phyloP scores from a whole-genome alignment of 2,113 vertebrate species.

The Axis porcinus region DNA sequence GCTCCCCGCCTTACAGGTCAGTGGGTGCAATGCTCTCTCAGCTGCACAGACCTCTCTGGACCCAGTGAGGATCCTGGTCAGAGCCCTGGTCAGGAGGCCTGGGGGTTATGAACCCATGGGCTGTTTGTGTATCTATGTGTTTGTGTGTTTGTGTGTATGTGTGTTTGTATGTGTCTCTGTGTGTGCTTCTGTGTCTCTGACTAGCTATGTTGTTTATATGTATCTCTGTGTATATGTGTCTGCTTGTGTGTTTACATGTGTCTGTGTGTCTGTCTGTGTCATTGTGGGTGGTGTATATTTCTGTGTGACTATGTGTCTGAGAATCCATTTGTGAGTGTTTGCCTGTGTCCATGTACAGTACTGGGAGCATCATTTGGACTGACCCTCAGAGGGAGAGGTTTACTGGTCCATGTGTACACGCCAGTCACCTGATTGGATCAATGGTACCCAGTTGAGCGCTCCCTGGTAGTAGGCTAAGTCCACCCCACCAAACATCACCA shows the following conservation, averaged over 20 bases:
- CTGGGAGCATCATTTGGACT: accelerated
- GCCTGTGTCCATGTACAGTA: accelerated
- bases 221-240: background rate
- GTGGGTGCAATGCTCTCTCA: background rate
- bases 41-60: accelerated
- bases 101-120: background rate
- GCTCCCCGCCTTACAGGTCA: background rate
- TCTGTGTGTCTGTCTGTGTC: background rate
- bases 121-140: background rate
- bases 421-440: constrained; percentile 37
- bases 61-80: background rate
- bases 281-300: background rate
- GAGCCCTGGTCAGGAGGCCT: background rate
- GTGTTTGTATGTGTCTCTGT: background rate
- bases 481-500: background rate
- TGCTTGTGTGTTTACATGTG: background rate
- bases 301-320: background rate
- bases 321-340: too few relatives aligned
- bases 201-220: background rate
- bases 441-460: constrained; percentile 40
- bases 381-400: background rate
- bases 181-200: background rate
- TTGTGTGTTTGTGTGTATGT: too few relatives aligned
- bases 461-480: constrained; percentile 13
- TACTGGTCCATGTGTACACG: background rate